Evolutionary conservation across 2,888 invertebrate species (phyloP).

Genomic region (Drosophila macrospina): DNA sequence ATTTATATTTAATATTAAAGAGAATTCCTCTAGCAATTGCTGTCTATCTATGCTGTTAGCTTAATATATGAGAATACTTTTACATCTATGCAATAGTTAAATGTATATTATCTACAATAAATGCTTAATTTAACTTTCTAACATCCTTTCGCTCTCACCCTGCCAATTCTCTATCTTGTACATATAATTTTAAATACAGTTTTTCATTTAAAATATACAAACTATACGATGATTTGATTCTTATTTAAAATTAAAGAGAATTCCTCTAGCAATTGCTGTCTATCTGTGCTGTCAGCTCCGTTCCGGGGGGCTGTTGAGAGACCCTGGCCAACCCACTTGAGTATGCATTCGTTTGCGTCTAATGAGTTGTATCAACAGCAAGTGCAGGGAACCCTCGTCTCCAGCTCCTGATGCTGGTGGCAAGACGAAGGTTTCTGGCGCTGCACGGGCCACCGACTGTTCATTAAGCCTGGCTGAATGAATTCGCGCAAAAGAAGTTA

Average conservation of each 20-base stretch:
- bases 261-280: conserved; percentile 1
- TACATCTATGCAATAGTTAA: too few species aligned
- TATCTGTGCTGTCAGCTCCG: conserved; percentile 12
- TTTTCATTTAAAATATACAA: too few species aligned
- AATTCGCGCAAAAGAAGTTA: conserved; percentile 83
- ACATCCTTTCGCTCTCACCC: too few species aligned
- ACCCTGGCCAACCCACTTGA: conserved; percentile 68
- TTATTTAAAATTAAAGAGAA: conserved; percentile 23
- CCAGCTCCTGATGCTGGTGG: conserved; percentile 1
- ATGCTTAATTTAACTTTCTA: too few species aligned
- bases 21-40: neutral
- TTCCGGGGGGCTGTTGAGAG: conserved; percentile 17
- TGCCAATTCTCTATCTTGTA: too few species aligned
- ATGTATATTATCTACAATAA: too few species aligned
- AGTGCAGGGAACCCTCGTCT: conserved; percentile 34
- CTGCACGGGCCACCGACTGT: conserved; percentile 66
- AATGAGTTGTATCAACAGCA: conserved; percentile 84
- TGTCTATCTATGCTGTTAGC: conserved; percentile 13
- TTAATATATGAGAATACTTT: too few species aligned
- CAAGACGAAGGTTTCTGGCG: conserved; percentile 39
- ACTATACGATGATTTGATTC: too few species aligned
- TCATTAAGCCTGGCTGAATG: conserved; percentile 84
- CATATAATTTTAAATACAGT: too few species aligned
- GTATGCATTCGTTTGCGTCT: conserved; percentile 82
- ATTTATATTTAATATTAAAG: conserved; percentile 21